Evolutionary conservation across 2,888 invertebrate species (phyloP).

Genomic region (Schizaphis graminum): DNA sequence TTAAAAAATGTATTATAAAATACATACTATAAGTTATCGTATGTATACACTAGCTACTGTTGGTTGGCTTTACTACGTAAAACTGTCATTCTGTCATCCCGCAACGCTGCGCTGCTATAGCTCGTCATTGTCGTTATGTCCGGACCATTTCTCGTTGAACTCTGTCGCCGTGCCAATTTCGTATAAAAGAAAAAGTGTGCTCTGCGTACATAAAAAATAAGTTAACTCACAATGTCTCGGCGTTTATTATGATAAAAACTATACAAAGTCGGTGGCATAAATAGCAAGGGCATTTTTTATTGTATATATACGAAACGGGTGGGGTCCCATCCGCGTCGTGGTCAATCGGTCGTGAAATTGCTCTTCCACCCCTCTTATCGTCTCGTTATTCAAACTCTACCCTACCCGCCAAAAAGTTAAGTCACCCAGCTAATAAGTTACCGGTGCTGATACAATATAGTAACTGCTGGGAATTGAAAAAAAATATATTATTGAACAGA

Average conservation of each 20-base stretch:
- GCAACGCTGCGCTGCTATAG: constrained; percentile 5
- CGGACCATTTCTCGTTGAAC: constrained; percentile 61
- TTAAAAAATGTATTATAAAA: constrained; percentile 28
- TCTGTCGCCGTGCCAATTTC: constrained; percentile 61
- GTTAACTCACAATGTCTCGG: constrained; percentile 61
- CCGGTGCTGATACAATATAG: neutral
- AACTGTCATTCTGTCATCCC: constrained; percentile 60
- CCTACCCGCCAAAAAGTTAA: constrained; percentile 46
- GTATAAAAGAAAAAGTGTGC: constrained; percentile 53
- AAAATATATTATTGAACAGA: constrained; percentile 14
- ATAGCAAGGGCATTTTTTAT: constrained; percentile 34
- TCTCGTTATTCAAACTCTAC: constrained; percentile 43
- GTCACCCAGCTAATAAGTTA: constrained; percentile 61
- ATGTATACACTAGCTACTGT: constrained; percentile 20
- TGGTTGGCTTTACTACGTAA: constrained; percentile 55
- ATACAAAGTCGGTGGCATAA: constrained; percentile 25
- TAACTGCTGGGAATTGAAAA: neutral
- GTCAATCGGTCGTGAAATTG: constrained; percentile 63
- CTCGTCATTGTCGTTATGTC: constrained; percentile 62
- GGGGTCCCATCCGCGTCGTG: constrained; percentile 5
- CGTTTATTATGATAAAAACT: constrained; percentile 61
- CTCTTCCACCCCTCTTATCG: constrained; percentile 35
- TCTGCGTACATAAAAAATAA: constrained; percentile 50
- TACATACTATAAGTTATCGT: constrained; percentile 44
- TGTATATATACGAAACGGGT: neutral